These are phyloP conservation scores for Ataeniobius toweri DNA, from an alignment of 2,797 vertebrate species.

Conservation along the genomic window DNA sequence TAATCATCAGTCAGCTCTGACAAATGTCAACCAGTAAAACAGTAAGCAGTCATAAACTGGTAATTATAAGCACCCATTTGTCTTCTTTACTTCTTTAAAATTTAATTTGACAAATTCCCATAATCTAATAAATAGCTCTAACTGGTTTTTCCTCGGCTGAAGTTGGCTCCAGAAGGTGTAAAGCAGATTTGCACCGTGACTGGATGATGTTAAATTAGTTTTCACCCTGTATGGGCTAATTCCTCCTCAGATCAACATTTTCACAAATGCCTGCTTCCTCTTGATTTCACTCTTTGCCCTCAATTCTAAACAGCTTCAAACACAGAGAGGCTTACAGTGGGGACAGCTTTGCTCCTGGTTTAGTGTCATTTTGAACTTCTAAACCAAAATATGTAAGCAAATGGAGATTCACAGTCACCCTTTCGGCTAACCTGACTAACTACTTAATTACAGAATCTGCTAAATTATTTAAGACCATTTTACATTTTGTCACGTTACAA, in stretches of 20 bases:
- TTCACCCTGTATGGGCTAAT: conserved; percentile 57
- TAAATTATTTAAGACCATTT: no score
- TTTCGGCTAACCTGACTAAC: conserved; percentile 29
- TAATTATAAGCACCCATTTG: conserved; percentile 36
- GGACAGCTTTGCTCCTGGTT: conserved; percentile 25
- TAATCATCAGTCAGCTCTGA: conserved; percentile 49
- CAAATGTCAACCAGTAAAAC: conserved; percentile 33
- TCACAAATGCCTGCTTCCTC: conserved; percentile 47
- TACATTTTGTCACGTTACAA: no score
- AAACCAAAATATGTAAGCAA: conserved; percentile 29
- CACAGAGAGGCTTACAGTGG: conserved; percentile 31
- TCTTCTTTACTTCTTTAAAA: conserved; percentile 53
- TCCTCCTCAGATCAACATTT: conserved; percentile 53
- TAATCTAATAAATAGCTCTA: conserved; percentile 47
- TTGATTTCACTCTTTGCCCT: conserved; percentile 59
- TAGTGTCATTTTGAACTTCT: conserved; percentile 50
- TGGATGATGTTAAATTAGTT: conserved; percentile 66
- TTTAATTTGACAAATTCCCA: conserved; percentile 52
- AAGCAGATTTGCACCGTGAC: conserved; percentile 57
- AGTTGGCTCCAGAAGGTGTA: conserved; percentile 49
- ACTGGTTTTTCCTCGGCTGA: conserved; percentile 40
- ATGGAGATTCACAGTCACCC: conserved; percentile 40
- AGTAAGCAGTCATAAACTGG: conserved; percentile 40
- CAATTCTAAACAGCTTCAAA: conserved; percentile 59
- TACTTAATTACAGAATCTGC: no score